Conservation (phyloP, 2,888 invertebrate species). For the Pristionchus japonicus region DNA sequence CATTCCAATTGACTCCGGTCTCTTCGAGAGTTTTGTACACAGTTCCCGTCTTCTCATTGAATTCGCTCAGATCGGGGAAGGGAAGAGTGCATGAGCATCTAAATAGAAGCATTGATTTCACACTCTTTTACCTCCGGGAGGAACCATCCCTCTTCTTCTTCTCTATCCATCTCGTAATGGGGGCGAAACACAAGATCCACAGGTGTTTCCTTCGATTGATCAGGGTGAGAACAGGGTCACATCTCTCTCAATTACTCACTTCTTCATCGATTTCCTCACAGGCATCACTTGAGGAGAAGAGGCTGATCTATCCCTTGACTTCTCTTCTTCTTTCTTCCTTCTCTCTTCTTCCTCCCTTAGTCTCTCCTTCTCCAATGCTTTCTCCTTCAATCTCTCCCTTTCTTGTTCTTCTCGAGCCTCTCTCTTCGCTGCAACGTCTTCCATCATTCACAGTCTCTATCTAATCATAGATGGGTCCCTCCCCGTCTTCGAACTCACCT, state of each 20-base stretch:
- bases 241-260: too few species aligned
- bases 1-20: background rate
- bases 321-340: background rate
- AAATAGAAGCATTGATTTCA: too few species aligned
- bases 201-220: too few species aligned
- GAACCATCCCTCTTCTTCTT: too few species aligned
- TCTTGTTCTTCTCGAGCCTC: background rate
- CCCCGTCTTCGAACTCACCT: background rate
- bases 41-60: background rate
- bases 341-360: background rate
- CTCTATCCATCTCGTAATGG: background rate
- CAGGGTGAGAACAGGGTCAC: too few species aligned
- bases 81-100: conserved; percentile 38
- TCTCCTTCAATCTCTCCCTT: conserved; percentile 11
- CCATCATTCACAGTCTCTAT: too few species aligned
- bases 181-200: background rate
- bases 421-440: background rate
- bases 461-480: too few species aligned
- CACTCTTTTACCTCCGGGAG: too few species aligned
- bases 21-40: conserved; percentile 9
- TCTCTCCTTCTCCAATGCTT: background rate
- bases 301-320: background rate
- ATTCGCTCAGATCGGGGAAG: conserved; percentile 33
- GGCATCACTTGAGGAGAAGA: background rate
- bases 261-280: background rate